Evolutionary conservation across 2,797 vertebrate species (phyloP).

Genomic region (Mus spretus): DNA sequence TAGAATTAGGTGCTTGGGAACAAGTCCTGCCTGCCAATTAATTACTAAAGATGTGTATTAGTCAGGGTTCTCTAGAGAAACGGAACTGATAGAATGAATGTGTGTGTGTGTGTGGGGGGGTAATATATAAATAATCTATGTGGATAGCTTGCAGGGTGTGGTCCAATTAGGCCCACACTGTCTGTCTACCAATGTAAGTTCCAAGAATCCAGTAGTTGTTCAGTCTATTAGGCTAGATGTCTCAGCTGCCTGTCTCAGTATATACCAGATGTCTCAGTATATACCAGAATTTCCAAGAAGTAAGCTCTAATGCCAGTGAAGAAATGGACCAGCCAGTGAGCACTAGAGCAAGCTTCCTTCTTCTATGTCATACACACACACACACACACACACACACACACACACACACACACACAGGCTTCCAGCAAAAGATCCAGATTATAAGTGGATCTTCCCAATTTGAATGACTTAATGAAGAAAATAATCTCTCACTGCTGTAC

Average conservation of each 20-base stretch:
- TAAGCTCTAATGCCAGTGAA: background rate
- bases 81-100: background rate
- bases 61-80: background rate
- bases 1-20: slow-evolving; percentile 63
- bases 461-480: background rate
- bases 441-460: background rate
- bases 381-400: no score
- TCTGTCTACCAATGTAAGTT: background rate
- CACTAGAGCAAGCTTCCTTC: background rate
- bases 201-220: background rate
- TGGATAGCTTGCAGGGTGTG: background rate
- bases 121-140: background rate
- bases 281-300: background rate
- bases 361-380: no score
- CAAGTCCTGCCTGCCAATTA: background rate
- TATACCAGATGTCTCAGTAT: background rate
- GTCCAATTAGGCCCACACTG: background rate
- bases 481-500: background rate
- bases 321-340: background rate
- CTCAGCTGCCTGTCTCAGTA: background rate
- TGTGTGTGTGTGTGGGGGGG: no score
- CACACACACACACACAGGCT: background rate
- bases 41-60: background rate
- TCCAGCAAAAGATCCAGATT: background rate
- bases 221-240: background rate